Percentiles rank a stretch among this genome's conserved stretches.
Conservation (phyloP, 2,888 invertebrate genomes). For the Mythimna vitellina region DNA sequence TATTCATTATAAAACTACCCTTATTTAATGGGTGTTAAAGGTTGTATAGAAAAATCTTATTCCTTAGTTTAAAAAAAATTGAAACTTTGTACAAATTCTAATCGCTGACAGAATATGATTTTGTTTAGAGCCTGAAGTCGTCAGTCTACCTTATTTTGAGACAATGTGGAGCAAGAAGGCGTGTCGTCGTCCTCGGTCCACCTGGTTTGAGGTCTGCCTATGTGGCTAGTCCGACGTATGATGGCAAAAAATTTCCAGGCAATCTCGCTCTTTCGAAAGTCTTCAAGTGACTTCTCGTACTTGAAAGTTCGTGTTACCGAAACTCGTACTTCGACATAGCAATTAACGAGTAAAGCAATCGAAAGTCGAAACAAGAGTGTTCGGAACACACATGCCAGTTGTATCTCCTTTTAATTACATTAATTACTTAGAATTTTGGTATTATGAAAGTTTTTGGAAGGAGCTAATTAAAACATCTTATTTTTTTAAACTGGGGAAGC, state of each 20-base stretch:
- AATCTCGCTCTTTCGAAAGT: constrained; percentile 2
- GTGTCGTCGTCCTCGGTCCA: too few species aligned
- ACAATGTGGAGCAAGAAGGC: too few species aligned
- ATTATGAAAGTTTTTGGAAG: constrained; percentile 1
- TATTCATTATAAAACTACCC: too few species aligned
- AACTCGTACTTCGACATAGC: constrained; percentile 15
- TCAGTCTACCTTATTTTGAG: too few species aligned
- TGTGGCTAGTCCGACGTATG: neutral
- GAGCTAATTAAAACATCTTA: neutral
- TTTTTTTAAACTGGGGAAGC: neutral
- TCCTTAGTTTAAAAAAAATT: too few species aligned
- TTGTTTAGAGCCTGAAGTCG: too few species aligned
- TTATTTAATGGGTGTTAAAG: too few species aligned
- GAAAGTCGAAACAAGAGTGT: constrained; percentile 39
- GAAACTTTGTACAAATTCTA: too few species aligned
- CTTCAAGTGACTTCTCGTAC: constrained; percentile 3
- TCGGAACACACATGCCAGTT: constrained; percentile 13
- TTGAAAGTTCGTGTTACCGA: constrained; percentile 23
- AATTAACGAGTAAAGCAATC: constrained; percentile 27
- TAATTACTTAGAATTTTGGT: constrained; percentile 23
- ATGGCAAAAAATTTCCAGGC: neutral
- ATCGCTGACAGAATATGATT: too few species aligned
- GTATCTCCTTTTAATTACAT: constrained; percentile 31
- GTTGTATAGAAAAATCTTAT: too few species aligned
- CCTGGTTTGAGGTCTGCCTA: neutral